Base-by-base conservation (phyloP, 1,140 invertebrate genomes). In the Achroia grisella region DNA sequence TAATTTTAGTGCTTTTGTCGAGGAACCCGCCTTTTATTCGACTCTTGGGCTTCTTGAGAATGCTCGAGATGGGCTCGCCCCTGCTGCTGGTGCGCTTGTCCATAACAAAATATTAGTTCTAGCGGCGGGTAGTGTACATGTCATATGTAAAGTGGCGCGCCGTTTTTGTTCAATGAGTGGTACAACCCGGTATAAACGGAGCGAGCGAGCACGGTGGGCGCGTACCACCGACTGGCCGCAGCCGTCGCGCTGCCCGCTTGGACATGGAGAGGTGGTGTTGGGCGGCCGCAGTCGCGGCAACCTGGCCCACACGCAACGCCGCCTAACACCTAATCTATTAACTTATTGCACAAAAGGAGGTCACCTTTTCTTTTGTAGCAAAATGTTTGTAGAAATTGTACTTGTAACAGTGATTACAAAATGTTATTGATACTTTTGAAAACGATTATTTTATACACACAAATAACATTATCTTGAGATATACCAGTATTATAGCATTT, bases 1-100 rank as follows among this genome's bases (percentile, higher is more conserved):
- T 76, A 37, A 80, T 80, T 62, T 84, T 86, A 12, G 75, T 52
- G 39, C 76, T 81, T 48, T 83, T 83, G 39, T 85, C 77, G 13
- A 85, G 53, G 28, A 85, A 64, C 35, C 77, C 77, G 8, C 77
- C 74, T 13, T 71, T 67, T 33, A 53, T 62, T 2, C 61, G 56
- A 41, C 62, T 52, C 43, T 81, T 78, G 23, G 77, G 64, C 48
- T 82, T 85, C 52, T 85, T 82, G 13, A 85, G 64, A 32, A 85
- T 85, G 56, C 78, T 78, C 36, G 75, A 75, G 56, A 78, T 75
- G 71, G 75, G 75, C 53, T 80, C 74, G 52, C 61, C 71, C 71
- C 71, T 66, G 53, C 73, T 71, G 44, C 61, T 37, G 39, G 56
- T 57, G 52, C 73, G 74, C 60, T 79, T 79, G 57, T 85, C 81